A percentile compares a stretch with the other conserved stretches of the same genome.
Evolutionary conservation across 2,888 invertebrate genomes (phyloP).

Genomic region (Proisotoma minuta): DNA sequence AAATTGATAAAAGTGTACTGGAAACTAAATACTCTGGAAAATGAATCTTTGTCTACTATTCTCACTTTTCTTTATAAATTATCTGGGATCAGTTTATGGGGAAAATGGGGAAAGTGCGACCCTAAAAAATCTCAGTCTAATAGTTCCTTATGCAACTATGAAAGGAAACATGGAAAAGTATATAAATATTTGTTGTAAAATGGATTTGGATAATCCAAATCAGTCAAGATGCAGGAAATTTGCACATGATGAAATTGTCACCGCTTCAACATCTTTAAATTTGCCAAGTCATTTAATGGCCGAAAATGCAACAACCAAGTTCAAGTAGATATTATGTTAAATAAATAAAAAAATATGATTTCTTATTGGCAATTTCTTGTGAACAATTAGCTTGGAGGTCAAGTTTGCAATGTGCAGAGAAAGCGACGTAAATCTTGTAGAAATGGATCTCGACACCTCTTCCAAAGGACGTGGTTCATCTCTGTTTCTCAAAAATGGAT

Average conservation of each 20-base stretch:
- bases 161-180: too few species aligned
- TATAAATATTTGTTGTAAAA: conserved; percentile 5
- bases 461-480: background rate
- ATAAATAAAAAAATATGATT: background rate
- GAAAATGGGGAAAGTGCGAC: too few species aligned
- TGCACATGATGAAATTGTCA: background rate
- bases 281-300: conserved; percentile 26
- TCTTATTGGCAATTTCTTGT: background rate
- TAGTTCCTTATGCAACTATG: too few species aligned
- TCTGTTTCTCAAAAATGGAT: conserved; percentile 28
- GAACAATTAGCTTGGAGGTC: background rate
- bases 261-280: background rate
- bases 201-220: background rate
- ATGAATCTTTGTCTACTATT: too few species aligned
- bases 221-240: background rate
- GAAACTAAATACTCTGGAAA: too few species aligned
- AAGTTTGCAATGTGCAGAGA: background rate
- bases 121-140: background rate
- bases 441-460: background rate
- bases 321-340: conserved; percentile 16
- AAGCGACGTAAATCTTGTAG: background rate
- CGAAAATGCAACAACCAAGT: conserved; percentile 20
- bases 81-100: too few species aligned
- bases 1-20: too few species aligned
- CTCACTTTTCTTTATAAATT: too few species aligned